Evolutionary conservation across 2,888 invertebrate genomes (phyloP), one percentile per base, ranked within the genome.

Genomic region (Andrena fulva): DNA sequence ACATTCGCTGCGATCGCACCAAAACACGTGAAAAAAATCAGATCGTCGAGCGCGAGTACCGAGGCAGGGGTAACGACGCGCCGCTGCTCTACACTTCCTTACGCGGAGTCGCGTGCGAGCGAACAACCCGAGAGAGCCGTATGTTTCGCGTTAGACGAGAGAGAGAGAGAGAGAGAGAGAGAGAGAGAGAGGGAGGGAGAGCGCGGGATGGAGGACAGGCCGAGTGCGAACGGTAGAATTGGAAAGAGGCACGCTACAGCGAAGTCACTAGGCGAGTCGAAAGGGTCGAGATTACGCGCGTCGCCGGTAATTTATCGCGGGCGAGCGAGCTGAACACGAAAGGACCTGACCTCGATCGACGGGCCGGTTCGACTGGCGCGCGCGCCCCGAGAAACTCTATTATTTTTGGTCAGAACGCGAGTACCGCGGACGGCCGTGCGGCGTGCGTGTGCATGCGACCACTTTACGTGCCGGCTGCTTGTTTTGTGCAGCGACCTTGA

Each of bases 1-100:
- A 88, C 87, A 88, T 85, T 88, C 83, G 84, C 80, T 88, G 42
- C 59, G 71, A 85, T 72, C 70, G 77, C 88, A 87, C 56, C 77
- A 66, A 70, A 69, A 31, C 88, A 87, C 86, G 84, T 80, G 76
- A 79, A 70, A 79, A 70, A 73, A 76, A 29, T 12, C 20, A 10
- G 54, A 56, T 74, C 27, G 68, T 75, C 70, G 59, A 16, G 10
- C 70, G 62, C 29, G 50, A 24, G n/a, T 16, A 52, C 24, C 56
- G 67, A 50, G 70, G 42, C 69, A 42, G 63, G 71, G 68, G 48
- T 52, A 67, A 56, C 82, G 82, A 67, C 77, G 82, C 82, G 69
- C 77, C 67, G 82, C 77, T 69, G 82, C 82, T 83, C 82, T 69
- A 82, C 82, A 70, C 79, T 79, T 83, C 69, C 60, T 62, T 69